phyloP scores from a whole-genome alignment of 2,113 vertebrate species.

The Australoheros scitulus region DNA sequence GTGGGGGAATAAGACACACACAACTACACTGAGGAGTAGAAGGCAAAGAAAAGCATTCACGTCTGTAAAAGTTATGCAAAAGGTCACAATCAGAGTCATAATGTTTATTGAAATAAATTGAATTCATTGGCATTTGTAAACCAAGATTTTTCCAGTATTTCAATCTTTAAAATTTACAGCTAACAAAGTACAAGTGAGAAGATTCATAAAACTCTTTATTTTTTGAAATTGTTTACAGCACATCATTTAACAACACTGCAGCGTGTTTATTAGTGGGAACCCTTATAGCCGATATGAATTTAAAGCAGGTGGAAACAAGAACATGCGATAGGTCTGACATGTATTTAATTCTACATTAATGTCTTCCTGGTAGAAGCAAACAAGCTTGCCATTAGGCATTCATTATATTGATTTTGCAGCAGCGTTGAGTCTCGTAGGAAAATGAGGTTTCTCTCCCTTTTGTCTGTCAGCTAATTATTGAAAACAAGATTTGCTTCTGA shows the following conservation, averaged over 20 bases:
- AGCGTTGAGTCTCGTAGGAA: conserved; percentile 58
- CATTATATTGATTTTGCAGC: conserved; percentile 73
- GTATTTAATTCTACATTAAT: conserved; percentile 71
- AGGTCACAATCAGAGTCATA: neutral
- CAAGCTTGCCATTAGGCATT: conserved; percentile 67
- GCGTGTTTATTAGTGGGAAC: conserved; percentile 31
- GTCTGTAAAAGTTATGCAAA: neutral
- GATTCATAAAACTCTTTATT: neutral
- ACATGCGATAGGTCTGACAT: conserved; percentile 61
- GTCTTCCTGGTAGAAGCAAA: conserved; percentile 60
- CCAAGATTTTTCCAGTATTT: neutral
- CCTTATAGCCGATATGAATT: conserved; percentile 62
- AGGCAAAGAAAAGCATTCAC: neutral
- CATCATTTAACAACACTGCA: conserved; percentile 30
- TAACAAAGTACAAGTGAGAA: neutral
- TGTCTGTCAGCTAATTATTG: conserved; percentile 78
- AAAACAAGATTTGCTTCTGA: conserved; percentile 79
- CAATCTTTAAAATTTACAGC: neutral
- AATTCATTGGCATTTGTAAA: neutral
- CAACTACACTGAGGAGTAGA: neutral
- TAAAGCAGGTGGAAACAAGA: conserved; percentile 42
- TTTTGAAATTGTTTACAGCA: conserved; percentile 27
- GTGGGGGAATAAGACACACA: neutral
- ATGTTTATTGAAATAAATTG: neutral
- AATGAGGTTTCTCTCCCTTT: conserved; percentile 73